Evolutionary conservation across 2,888 invertebrate species (phyloP).

Genomic region (Deilephila porcellus): DNA sequence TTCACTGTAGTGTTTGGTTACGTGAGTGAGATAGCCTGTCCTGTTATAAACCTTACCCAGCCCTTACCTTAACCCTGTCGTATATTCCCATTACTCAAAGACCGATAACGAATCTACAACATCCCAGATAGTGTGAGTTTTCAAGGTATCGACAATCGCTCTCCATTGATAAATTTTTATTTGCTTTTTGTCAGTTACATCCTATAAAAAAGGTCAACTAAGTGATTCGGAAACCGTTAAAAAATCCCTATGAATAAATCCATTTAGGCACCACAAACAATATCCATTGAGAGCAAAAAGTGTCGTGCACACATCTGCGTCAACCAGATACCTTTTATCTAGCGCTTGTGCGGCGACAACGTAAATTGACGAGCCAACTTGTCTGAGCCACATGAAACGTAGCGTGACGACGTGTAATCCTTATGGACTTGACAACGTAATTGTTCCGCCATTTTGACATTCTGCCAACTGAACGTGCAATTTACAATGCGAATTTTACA

Average conservation of each 20-base stretch:
- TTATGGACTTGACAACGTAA: conserved; percentile 64
- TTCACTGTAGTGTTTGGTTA: too few relatives aligned
- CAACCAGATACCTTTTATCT: conserved; percentile 17
- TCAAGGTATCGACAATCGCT: too few relatives aligned
- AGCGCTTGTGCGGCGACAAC: conserved; percentile 24
- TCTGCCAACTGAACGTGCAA: conserved; percentile 56
- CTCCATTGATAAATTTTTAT: neutral
- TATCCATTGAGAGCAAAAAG: neutral
- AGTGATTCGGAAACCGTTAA: too few relatives aligned
- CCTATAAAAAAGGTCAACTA: too few relatives aligned
- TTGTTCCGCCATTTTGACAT: conserved; percentile 69
- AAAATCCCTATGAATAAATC: neutral
- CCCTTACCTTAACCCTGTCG: too few relatives aligned
- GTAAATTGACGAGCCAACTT: conserved; percentile 54
- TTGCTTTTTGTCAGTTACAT: too few relatives aligned
- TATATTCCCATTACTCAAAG: too few relatives aligned
- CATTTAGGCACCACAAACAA: neutral
- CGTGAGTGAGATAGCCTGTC: too few relatives aligned
- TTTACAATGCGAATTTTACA: conserved; percentile 53
- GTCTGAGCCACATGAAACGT: conserved; percentile 52
- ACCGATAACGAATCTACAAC: too few relatives aligned
- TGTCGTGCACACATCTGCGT: conserved; percentile 8
- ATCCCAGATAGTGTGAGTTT: too few relatives aligned
- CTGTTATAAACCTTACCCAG: too few relatives aligned
- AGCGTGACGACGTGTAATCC: conserved; percentile 58